These are phyloP conservation scores for Hartigia nigra DNA, from an alignment of 2,888 invertebrate species.

Conservation along the genomic window DNA sequence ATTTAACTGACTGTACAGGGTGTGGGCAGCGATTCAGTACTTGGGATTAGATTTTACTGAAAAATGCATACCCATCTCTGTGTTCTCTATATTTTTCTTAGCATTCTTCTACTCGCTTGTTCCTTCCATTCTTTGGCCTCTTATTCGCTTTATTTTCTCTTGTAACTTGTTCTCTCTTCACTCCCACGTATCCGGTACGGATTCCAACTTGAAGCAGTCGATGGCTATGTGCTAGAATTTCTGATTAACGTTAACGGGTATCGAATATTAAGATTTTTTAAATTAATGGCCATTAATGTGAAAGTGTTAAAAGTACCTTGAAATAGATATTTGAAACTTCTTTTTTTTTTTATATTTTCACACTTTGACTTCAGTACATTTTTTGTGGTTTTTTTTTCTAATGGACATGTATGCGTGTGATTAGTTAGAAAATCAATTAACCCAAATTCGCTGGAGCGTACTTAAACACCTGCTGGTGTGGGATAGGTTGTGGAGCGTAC, in stretches of 20 bases:
- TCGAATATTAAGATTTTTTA: background rate
- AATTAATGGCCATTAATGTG: background rate
- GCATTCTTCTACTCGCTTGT: background rate
- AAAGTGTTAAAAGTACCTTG: background rate
- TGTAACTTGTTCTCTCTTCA: background rate
- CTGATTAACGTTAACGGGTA: background rate
- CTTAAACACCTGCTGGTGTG: background rate
- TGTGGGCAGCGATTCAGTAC: conserved; percentile 39
- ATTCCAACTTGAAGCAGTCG: background rate
- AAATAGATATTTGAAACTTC: background rate
- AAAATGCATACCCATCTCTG: conserved; percentile 11
- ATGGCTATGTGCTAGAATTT: background rate
- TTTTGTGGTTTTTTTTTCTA: background rate
- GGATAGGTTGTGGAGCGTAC: background rate
- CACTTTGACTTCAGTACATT: background rate
- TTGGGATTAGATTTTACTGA: conserved; percentile 38
- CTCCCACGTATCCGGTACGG: background rate
- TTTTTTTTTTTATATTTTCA: background rate
- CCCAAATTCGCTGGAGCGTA: conserved; percentile 44
- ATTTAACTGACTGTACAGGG: conserved; percentile 5
- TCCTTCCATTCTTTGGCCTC: background rate
- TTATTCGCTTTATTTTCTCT: background rate
- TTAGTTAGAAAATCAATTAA: conserved; percentile 54
- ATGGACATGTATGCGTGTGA: conserved; percentile 27
- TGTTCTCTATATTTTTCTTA: background rate